Evolutionary conservation across 2,888 invertebrate genomes (phyloP).

Genomic region (Halocaridina rubra): DNA sequence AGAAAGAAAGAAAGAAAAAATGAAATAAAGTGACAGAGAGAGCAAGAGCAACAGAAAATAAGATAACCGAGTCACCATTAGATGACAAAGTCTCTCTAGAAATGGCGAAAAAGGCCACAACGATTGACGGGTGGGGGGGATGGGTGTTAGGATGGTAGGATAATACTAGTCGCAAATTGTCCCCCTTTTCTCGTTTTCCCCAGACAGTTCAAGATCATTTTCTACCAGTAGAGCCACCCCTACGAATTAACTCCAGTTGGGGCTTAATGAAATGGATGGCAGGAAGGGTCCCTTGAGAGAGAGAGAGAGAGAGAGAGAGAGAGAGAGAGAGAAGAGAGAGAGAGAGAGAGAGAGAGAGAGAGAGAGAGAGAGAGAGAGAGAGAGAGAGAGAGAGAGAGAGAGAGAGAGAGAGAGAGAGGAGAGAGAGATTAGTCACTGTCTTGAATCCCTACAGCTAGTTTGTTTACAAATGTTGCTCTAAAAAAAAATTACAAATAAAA

Average conservation of each 20-base stretch:
- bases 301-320: not conserved
- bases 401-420: too few relatives aligned
- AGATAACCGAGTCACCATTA: too few relatives aligned
- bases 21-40: too few relatives aligned
- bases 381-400: slow-evolving; percentile 21
- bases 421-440: too few relatives aligned
- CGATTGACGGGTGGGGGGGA: not conserved
- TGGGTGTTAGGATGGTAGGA: too few relatives aligned
- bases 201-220: not conserved
- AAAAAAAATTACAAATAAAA: too few relatives aligned
- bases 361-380: slow-evolving; percentile 11
- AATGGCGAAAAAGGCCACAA: not conserved
- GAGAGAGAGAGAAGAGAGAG: not conserved
- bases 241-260: not conserved
- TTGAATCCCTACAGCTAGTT: too few relatives aligned
- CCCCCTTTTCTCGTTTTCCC: not conserved
- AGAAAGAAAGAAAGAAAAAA: too few relatives aligned
- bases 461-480: too few relatives aligned
- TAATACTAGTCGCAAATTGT: not conserved
- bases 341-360: not conserved
- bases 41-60: too few relatives aligned
- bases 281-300: slow-evolving; percentile 1
- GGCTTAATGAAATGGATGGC: slow-evolving; percentile 41
- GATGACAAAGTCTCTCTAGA: too few relatives aligned
- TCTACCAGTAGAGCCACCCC: not conserved